phyloP scores from a whole-genome alignment of 1,140 invertebrate genomes.

The Drosophila willistoni region DNA sequence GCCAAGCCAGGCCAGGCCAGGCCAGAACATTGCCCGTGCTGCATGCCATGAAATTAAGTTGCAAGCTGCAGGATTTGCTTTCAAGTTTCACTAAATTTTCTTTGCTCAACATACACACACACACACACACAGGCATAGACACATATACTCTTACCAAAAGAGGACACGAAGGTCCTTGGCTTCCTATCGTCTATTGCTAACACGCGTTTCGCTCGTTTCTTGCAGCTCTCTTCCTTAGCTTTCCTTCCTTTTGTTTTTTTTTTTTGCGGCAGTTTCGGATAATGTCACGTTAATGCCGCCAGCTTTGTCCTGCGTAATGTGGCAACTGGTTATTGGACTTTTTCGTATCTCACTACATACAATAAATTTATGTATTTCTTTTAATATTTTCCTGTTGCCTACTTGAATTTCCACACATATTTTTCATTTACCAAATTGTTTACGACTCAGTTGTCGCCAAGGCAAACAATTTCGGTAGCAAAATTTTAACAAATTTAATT shows the following conservation, averaged over 20 bases:
- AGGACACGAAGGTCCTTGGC: slow-evolving; percentile 56
- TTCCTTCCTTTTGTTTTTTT: not conserved
- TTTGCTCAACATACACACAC: slow-evolving; percentile 28
- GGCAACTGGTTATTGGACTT: slow-evolving; percentile 56
- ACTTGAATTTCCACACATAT: too few species aligned
- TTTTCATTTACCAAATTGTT: too few species aligned
- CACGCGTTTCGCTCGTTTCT: slow-evolving; percentile 69
- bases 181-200: slow-evolving; percentile 55
- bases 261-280: slow-evolving; percentile 61
- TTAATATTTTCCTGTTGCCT: too few species aligned
- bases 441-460: not conserved
- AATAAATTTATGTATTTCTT: too few species aligned
- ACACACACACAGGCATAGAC: not conserved
- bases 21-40: slow-evolving; percentile 24
- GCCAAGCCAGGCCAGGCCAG: slow-evolving; percentile 49
- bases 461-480: not conserved
- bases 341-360: not conserved
- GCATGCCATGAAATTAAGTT: slow-evolving; percentile 73
- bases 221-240: slow-evolving; percentile 13
- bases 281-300: slow-evolving; percentile 74
- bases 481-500: slow-evolving; percentile 42
- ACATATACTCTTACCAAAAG: slow-evolving; percentile 11
- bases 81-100: slow-evolving; percentile 74
- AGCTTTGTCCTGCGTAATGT: slow-evolving; percentile 77
- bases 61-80: slow-evolving; percentile 77